Base-by-base conservation (phyloP, 2,888 invertebrate species). In the Anodontia alba region DNA sequence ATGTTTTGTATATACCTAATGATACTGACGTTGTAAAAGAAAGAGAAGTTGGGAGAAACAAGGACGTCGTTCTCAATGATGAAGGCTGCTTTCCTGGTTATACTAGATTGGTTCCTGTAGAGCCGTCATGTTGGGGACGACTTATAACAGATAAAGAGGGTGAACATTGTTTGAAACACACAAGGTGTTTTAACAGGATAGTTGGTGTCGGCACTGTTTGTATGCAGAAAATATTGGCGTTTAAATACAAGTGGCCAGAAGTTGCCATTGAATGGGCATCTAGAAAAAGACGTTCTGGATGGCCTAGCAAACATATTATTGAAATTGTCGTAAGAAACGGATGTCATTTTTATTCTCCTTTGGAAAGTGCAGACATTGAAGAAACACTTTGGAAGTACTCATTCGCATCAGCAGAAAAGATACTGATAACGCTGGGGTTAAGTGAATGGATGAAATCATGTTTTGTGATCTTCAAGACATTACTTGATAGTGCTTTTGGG, bases 251-350 rank as follows among this genome's bases (percentile, higher is more conserved):
- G 20, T 77, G 77, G 77, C 77, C 77, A 20, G 23, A 26, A 29
- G 67, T 67, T 23, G 77, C 77, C 0, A 23, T 66, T 0, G 77
- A 77, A 51, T 77, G 77, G 77, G 68, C 36, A 49, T 26, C 67
- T 0, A 54, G 77, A 26, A 8, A 54, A 38, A 62, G 77, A 67
- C 1, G 12, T 38, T 23, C 36, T 67, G 72, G 42, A 29, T 77
- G 77, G 77, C 77, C 77, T 23, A 49, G 66, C 26, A 36, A 67
- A 42, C 17, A 23, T 2, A 17, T 51, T 10, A 42, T 77, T 26
- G 38, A 77, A 3, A n/a, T 12, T n/a, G 29, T 77, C 2, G 26
- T 77, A 0, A 42, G 20, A 12, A 54, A n/a, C 10, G 72, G 72
- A n/a, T 62, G 66, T 7, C 51, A 49, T 38, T 33, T 72, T 20